Evolutionary conservation across 2,113 vertebrate genomes (phyloP).

Genomic region (Vidua macroura): DNA sequence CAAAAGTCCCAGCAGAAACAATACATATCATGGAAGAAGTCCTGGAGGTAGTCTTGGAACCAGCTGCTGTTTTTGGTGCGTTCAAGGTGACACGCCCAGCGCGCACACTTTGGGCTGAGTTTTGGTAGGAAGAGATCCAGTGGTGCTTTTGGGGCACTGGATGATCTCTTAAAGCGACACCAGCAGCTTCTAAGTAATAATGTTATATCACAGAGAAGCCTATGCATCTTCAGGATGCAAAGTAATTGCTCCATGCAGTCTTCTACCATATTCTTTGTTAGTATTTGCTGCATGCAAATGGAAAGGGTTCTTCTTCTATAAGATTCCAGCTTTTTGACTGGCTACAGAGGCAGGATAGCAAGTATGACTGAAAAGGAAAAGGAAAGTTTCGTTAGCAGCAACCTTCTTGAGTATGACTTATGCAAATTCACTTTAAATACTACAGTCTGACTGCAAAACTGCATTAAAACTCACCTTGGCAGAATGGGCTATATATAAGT

Average conservation of each 20-base stretch:
- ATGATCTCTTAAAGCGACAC: background rate
- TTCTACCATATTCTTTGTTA: background rate
- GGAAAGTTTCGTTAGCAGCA: background rate
- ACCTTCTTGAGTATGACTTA: background rate
- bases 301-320: background rate
- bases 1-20: conserved; percentile 51
- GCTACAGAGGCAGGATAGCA: background rate
- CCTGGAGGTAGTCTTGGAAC: background rate
- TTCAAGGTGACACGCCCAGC: conserved; percentile 9
- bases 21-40: background rate
- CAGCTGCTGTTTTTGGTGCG: background rate
- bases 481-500: background rate
- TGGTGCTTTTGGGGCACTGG: background rate
- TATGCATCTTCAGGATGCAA: background rate
- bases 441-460: background rate
- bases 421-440: background rate
- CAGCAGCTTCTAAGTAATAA: background rate
- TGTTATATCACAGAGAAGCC: background rate
- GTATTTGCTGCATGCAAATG: background rate
- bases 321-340: background rate
- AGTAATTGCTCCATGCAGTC: background rate
- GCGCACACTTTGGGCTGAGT: background rate
- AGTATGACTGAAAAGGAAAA: background rate
- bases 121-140: background rate
- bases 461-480: background rate